Conservation (phyloP, 2,888 invertebrate species). For the Agriopis aurantiaria region DNA sequence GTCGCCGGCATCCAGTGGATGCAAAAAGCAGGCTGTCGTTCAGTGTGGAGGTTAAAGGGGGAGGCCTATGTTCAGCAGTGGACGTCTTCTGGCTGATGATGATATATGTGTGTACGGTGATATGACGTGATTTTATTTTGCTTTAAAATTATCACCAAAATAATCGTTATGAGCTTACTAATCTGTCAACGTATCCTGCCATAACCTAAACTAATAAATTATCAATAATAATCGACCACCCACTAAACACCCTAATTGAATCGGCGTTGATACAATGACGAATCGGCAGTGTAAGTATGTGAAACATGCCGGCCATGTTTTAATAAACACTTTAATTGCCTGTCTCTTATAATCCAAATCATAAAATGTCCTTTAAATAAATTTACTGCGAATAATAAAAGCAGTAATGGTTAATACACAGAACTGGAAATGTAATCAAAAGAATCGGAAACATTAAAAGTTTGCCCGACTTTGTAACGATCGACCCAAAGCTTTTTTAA, state of each 20-base stretch:
- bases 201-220: constrained; percentile 18
- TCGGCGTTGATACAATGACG: constrained; percentile 13
- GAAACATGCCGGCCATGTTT: constrained; percentile 16
- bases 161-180: not conserved
- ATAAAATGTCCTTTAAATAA: constrained; percentile 34
- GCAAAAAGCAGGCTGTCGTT: too few species aligned
- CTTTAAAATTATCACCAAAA: not conserved
- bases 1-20: too few species aligned
- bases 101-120: too few species aligned
- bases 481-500: constrained; percentile 4
- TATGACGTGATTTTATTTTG: too few species aligned
- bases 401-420: constrained; percentile 25
- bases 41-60: too few species aligned
- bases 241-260: constrained; percentile 12
- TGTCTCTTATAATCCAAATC: constrained; percentile 23
- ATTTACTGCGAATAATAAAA: constrained; percentile 32
- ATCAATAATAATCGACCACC: constrained; percentile 20
- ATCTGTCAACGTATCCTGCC: constrained; percentile 7
- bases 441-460: constrained; percentile 47
- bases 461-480: constrained; percentile 40
- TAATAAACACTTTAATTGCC: constrained; percentile 26
- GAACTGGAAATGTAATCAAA: constrained; percentile 35
- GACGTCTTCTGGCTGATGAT: too few species aligned
- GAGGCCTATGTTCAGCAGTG: too few species aligned
- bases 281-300: constrained; percentile 8